phyloP scores from a whole-genome alignment of 2,113 vertebrate species.

The Pseudopipra pipra region DNA sequence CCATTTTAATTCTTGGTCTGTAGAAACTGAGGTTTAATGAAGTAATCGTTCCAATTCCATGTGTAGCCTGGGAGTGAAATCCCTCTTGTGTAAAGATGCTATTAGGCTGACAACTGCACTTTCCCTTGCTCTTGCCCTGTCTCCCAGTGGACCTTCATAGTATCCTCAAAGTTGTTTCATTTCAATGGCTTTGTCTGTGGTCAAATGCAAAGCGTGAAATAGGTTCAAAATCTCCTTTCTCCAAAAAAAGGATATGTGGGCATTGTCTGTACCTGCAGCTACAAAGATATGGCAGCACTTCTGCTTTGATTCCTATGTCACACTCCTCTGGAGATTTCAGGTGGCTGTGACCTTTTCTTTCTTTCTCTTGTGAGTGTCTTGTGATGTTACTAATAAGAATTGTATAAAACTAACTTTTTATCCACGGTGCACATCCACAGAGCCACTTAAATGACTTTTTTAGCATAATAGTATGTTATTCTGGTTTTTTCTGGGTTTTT shows the following conservation, averaged over 20 bases:
- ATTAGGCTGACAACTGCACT: conserved; percentile 13
- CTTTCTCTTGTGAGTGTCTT: neutral
- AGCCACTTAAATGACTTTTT: neutral
- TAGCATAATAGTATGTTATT: neutral
- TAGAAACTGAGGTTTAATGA: conserved; percentile 64
- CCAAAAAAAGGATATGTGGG: neutral
- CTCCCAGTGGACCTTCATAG: conserved; percentile 26
- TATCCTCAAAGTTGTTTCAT: conserved; percentile 29
- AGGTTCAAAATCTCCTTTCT: neutral
- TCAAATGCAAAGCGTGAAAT: neutral
- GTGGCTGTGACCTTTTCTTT: neutral
- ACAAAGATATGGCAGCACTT: neutral
- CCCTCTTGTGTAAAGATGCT: neutral
- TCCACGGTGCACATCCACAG: neutral
- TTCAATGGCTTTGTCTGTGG: conserved; percentile 16
- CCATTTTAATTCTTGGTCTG: conserved; percentile 64
- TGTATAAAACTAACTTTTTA: neutral
- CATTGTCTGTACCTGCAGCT: neutral
- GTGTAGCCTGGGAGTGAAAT: neutral
- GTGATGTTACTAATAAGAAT: neutral
- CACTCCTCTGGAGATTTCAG: neutral
- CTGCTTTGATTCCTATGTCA: neutral
- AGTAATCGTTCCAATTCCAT: conserved; percentile 53
- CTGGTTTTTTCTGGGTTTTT: neutral
- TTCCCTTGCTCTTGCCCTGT: conserved; percentile 30